phyloP scores from a whole-genome alignment of 2,113 vertebrate genomes.

The Hyla sarda region DNA sequence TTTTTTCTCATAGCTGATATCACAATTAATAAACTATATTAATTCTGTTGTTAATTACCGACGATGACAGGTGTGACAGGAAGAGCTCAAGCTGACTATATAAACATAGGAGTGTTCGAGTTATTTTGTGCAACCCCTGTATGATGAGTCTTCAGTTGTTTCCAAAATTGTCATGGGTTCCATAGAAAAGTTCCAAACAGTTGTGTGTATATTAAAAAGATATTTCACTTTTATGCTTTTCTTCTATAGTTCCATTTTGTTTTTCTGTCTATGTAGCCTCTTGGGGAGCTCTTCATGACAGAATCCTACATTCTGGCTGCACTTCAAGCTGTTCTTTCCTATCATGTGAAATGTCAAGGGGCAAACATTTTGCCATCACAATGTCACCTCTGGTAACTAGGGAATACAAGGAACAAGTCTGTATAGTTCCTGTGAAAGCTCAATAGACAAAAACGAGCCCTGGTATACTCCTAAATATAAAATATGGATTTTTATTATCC shows the following conservation, averaged over 20 bases:
- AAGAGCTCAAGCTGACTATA: too few species aligned
- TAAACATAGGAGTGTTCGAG: too few species aligned
- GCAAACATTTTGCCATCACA: slow-evolving; percentile 47
- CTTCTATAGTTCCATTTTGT: background rate
- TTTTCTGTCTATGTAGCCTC: slow-evolving; percentile 21
- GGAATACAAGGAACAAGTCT: slow-evolving; percentile 42
- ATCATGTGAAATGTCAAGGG: slow-evolving; percentile 49
- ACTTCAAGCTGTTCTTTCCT: slow-evolving; percentile 42
- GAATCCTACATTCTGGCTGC: slow-evolving; percentile 34
- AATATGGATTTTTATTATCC: background rate
- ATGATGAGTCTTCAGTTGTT: too few species aligned
- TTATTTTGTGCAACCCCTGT: too few species aligned
- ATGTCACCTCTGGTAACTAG: slow-evolving; percentile 47
- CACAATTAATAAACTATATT: too few species aligned
- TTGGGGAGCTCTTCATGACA: slow-evolving; percentile 37
- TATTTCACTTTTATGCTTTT: background rate
- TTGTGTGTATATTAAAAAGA: background rate
- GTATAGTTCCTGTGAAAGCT: slow-evolving; percentile 14
- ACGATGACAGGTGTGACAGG: too few species aligned
- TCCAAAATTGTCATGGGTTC: background rate
- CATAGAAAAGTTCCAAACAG: background rate
- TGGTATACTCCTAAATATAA: background rate
- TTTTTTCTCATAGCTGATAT: too few species aligned
- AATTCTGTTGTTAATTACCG: too few species aligned
- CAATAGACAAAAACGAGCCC: background rate